Evolutionary conservation across 2,888 invertebrate species (phyloP), one percentile per base, ranked within the genome.

Genomic region (Neelides folsomi): DNA sequence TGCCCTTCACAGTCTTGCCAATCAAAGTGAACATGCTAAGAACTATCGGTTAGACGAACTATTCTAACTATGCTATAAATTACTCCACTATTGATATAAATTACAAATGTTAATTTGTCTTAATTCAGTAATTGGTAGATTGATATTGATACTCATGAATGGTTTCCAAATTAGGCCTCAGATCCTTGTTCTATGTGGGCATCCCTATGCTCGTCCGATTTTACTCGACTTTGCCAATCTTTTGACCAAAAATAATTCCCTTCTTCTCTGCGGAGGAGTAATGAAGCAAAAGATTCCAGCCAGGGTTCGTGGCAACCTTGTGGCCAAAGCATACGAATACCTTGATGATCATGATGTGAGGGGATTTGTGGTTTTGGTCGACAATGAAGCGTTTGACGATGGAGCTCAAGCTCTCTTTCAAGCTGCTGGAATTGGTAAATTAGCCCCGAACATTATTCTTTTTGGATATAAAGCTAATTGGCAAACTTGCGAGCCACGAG

Each of bases 381-480:
- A 85, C 67, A 66, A 59, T 49, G 53, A 55, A 41, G 49, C 42
- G n/a, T 80, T 86, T 67, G 86, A 87, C 70, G 73, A 76, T 47
- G 93, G 92, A 3, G 83, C 85, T 10, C 82, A 83, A 60, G 83
- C 87, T 6, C 72, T 93, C 41, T 77, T 93, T 70, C 90, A 93
- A 73, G 79, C 86, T 1, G 75, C 83, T 1, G 97, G 97, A 2
- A 81, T 97, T 47, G 97, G 97, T 7, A 86, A 89, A 68, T 76
- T 98, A 56, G 77, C 82, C 44, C 95, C 97, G 12, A 97, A 97
- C 70, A 88, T 94, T 53, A 74, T 97, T 44, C 77, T 97, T 66
- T 82, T 97, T 80, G 97, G 97, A 2, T 97, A 86, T 73, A 97
- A 97, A 71, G 77, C 77, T 9, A 82, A 94, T 69, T 97, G 97